Evolutionary conservation across 2,888 invertebrate genomes (phyloP), one percentile per base, ranked within the genome.

Genomic region (Mythimna lalbum): DNA sequence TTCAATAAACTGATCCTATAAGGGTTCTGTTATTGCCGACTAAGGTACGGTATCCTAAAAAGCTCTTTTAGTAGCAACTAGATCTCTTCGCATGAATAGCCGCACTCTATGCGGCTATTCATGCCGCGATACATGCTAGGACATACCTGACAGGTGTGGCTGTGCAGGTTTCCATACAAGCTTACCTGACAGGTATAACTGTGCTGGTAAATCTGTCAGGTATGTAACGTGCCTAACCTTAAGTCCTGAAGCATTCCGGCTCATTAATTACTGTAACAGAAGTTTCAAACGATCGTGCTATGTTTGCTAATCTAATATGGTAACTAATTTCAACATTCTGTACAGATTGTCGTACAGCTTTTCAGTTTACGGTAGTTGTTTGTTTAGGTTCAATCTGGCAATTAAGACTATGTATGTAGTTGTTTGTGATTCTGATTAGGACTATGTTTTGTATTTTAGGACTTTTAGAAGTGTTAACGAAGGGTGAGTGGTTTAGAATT

Each of bases 381-480:
- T 76, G 62, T 81, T 78, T 63, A 76, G 81, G 81, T 60, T 36
- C 27, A 56, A 63, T 69, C 65, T 52, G 31, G 67, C 47, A 74
- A 65, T 76, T 79, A 76, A 52, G 56, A 57, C 19, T 33, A 73
- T 19, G 72, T 39, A 61, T 52, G 47, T 49, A 59, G 49, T 52
- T 59, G 39, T 78, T 75, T 71, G 71, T 50, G 7, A 59, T 59
- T 23, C 23, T 59, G 59, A 39, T 49, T 31, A 62, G 47, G 31
- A 57, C 14, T 33, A 53, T 33, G 36, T 63, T 52, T 72, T 27
- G 62, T 57, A 23, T 62, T 63, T 59, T 39, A 27, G 33, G 19
- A 49, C 10, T 56, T 56, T 76, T 4, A 3, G n/a, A 31, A 6
- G 21, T 27, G 10, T 52, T 64, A 27, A 52, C 33, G 43, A 53